Evolutionary conservation across 2,113 vertebrate species (phyloP).

Genomic region (Coptodon rendalli): DNA sequence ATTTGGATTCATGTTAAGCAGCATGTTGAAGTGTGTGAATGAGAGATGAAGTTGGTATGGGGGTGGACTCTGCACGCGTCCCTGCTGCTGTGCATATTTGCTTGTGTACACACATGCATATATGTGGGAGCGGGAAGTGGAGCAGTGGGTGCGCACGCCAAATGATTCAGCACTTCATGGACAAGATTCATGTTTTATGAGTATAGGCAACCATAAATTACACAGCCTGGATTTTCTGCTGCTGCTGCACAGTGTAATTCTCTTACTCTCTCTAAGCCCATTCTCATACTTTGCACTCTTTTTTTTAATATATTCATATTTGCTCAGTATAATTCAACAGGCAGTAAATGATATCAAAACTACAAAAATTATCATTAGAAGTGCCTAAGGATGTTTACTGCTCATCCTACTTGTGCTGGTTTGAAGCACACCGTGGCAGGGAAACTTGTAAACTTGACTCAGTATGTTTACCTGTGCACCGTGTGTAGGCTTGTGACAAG

Average conservation of each 20-base stretch:
- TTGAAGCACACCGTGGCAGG: neutral
- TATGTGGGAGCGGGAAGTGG: conserved; percentile 32
- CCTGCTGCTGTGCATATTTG: neutral
- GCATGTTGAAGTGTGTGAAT: conserved; percentile 8
- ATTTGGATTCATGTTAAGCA: neutral
- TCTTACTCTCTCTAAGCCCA: neutral
- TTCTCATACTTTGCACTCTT: neutral
- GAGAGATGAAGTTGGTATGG: neutral
- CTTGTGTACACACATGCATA: conserved; percentile 21
- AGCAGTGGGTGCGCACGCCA: conserved; percentile 17
- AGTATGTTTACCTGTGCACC: conserved; percentile 48
- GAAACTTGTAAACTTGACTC: conserved; percentile 12
- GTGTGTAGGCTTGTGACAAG: conserved; percentile 49
- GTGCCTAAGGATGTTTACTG: neutral
- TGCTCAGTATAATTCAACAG: neutral
- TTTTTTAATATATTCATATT: neutral
- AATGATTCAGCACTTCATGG: conserved; percentile 62
- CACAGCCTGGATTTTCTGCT: conserved; percentile 28
- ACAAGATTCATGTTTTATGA: conserved; percentile 70
- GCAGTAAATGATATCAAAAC: neutral
- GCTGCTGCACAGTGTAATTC: conserved; percentile 10
- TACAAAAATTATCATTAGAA: neutral
- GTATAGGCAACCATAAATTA: conserved; percentile 55
- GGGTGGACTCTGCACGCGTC: neutral
- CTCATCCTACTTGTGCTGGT: neutral